These are phyloP conservation scores for Diorhabda sublineata DNA, from an alignment of 1,140 invertebrate species.

Conservation along the genomic window DNA sequence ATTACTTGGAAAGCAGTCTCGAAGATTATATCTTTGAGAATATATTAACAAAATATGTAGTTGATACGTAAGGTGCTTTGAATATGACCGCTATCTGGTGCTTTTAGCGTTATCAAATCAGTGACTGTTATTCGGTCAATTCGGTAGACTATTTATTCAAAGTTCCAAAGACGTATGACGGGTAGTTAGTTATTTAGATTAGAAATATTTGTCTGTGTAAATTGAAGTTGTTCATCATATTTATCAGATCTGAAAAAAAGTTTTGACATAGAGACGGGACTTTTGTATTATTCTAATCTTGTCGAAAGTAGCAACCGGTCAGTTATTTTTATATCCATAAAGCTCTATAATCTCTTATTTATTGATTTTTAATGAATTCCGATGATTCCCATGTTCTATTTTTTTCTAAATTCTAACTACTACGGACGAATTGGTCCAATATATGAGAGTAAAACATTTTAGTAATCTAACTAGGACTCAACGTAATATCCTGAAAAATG, in stretches of 20 bases:
- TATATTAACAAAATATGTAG: conserved; percentile 3
- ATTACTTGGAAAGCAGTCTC: background rate
- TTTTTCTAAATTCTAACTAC: no score
- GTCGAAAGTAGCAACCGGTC: background rate
- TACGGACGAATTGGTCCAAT: no score
- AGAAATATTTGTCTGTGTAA: background rate
- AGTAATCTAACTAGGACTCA: no score
- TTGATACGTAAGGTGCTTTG: background rate
- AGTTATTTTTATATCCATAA: conserved; percentile 1
- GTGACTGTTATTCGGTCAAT: background rate
- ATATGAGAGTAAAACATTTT: no score
- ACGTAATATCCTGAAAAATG: no score
- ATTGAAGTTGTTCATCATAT: background rate
- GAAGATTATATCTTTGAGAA: background rate
- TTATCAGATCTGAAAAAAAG: background rate
- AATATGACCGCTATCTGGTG: background rate
- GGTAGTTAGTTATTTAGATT: background rate
- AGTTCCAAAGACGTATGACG: background rate
- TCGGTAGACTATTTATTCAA: background rate
- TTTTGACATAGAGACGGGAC: background rate
- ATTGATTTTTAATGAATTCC: no score
- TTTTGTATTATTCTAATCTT: background rate
- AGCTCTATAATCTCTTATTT: background rate
- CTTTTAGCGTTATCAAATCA: conserved; percentile 2
- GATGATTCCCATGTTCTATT: no score